Conservation (phyloP, 2,797 vertebrate species). For the Peromyscus attwateri region DNA sequence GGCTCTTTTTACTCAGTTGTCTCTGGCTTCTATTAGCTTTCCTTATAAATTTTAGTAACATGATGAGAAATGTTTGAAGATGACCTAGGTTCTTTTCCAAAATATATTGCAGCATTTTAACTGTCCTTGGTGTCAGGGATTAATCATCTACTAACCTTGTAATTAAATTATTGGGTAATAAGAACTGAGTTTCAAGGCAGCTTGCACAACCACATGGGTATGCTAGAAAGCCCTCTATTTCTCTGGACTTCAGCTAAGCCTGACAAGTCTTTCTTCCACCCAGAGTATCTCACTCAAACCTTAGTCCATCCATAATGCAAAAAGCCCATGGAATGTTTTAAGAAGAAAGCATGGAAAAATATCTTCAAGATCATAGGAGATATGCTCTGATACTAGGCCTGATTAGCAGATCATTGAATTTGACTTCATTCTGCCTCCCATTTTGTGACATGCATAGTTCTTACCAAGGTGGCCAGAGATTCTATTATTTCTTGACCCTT, state of each 20-base stretch:
- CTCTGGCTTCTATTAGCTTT: not conserved
- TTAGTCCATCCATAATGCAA: not conserved
- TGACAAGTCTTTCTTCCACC: not conserved
- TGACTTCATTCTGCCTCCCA: not conserved
- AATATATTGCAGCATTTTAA: not conserved
- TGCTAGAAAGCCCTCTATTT: not conserved
- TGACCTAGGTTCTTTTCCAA: not conserved
- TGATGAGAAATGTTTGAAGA: not conserved
- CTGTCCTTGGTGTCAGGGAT: not conserved
- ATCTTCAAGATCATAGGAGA: too few relatives aligned
- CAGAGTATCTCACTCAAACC: not conserved
- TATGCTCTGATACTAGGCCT: not conserved
- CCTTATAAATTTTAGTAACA: not conserved
- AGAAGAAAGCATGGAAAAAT: not conserved
- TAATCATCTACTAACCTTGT: not conserved
- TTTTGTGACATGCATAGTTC: not conserved
- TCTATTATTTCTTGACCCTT: not conserved
- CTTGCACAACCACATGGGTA: not conserved
- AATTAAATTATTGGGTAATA: not conserved
- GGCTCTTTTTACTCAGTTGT: not conserved
- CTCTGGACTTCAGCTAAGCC: not conserved
- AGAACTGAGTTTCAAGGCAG: not conserved
- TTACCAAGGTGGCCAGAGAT: not conserved
- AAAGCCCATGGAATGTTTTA: not conserved
- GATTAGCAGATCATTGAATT: not conserved